phyloP scores from a whole-genome alignment of 2,113 vertebrate genomes.

The Sclerurus mexicanus region DNA sequence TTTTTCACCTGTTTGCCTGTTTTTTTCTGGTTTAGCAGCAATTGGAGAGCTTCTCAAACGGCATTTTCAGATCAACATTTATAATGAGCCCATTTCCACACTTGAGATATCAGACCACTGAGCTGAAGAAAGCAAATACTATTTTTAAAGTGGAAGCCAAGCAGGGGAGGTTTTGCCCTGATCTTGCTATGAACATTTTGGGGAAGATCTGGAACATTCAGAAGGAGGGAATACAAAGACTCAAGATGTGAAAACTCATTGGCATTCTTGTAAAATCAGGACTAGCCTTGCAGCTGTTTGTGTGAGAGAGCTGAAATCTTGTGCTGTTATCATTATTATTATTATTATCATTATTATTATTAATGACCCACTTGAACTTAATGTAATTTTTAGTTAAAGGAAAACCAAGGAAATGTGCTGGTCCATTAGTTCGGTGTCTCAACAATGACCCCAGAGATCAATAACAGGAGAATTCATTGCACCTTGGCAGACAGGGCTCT shows the following conservation, averaged over 20 bases:
- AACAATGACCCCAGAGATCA: not conserved
- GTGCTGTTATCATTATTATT: not conserved
- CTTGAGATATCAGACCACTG: not conserved
- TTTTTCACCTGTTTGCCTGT: not conserved
- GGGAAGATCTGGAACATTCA: not conserved
- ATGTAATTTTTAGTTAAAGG: not conserved
- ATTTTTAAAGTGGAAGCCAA: not conserved
- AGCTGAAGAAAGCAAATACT: not conserved
- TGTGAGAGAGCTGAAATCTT: not conserved
- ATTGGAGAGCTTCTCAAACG: not conserved
- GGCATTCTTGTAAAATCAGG: not conserved
- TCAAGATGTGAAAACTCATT: not conserved
- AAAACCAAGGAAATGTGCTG: not conserved
- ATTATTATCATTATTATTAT: not conserved
- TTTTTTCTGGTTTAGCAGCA: not conserved
- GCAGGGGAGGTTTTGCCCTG: not conserved
- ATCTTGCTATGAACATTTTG: not conserved
- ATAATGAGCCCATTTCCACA: not conserved
- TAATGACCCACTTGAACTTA: not conserved
- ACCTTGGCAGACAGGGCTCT: not conserved
- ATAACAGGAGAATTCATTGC: not conserved
- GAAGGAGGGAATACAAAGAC: not conserved
- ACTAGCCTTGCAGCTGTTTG: not conserved
- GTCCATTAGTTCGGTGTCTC: not conserved
- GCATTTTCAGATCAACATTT: not conserved